Percentiles rank a stretch among this genome's conserved stretches.
Evolutionary conservation across 2,113 vertebrate species (phyloP).

Genomic region (Clarias gariepinus): DNA sequence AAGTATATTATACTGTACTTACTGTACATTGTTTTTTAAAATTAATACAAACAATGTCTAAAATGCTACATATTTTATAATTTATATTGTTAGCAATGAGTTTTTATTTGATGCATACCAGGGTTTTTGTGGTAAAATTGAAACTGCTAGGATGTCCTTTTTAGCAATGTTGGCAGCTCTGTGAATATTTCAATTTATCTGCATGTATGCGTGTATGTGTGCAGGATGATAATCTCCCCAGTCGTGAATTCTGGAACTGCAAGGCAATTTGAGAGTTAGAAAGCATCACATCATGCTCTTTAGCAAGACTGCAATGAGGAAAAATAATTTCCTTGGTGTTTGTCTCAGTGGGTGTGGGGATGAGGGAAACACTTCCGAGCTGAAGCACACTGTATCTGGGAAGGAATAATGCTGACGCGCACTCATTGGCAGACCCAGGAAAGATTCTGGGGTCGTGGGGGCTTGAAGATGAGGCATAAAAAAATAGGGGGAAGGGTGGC

Average conservation of each 20-base stretch:
- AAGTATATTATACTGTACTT: no score
- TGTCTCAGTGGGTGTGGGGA: conserved; percentile 54
- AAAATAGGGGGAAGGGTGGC: conserved; percentile 36
- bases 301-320: conserved; percentile 57
- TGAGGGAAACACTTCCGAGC: conserved; percentile 45
- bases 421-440: conserved; percentile 69
- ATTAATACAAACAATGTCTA: background rate
- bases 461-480: conserved; percentile 35
- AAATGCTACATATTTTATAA: background rate
- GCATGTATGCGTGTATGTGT: background rate
- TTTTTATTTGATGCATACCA: background rate
- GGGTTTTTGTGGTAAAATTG: background rate
- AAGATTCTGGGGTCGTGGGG: conserved; percentile 61
- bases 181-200: conserved; percentile 1
- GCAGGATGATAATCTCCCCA: background rate
- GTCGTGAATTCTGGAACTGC: conserved; percentile 17
- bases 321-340: conserved; percentile 67
- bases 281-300: conserved; percentile 48
- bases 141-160: background rate
- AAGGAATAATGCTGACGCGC: conserved; percentile 64
- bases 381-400: conserved; percentile 68
- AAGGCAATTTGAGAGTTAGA: conserved; percentile 56
- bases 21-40: no score
- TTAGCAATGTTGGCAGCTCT: background rate
- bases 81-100: background rate